A percentile compares a stretch with the other conserved stretches of the same genome.
phyloP scores from a whole-genome alignment of 2,113 vertebrate genomes.

The Malurus cyaneus region DNA sequence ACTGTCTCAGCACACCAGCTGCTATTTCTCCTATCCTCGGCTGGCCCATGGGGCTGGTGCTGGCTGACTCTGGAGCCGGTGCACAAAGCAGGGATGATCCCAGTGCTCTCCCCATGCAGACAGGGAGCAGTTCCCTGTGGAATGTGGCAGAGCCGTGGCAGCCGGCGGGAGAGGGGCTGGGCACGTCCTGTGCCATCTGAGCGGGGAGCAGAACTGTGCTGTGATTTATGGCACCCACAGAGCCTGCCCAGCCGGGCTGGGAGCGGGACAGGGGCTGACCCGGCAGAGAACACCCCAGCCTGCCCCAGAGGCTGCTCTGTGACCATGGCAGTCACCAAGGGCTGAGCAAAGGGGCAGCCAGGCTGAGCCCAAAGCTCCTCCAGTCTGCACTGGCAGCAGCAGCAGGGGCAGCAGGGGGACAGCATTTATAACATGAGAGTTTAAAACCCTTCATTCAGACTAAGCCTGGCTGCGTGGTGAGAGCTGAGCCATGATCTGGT shows the following conservation, averaged over 20 bases:
- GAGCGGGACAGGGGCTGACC: no score
- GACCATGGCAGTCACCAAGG: neutral
- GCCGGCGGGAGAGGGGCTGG: neutral
- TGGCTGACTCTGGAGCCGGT: conserved; percentile 10
- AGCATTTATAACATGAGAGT: neutral
- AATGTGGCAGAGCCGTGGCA: conserved; percentile 47
- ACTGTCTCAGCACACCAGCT: neutral
- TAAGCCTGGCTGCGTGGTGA: neutral
- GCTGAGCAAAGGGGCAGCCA: neutral
- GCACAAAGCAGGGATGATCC: neutral
- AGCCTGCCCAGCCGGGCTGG: neutral
- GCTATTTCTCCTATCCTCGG: conserved; percentile 18
- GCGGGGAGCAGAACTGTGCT: accelerated
- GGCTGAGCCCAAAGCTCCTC: neutral
- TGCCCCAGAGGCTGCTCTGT: neutral
- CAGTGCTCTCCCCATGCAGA: neutral
- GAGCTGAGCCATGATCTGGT: neutral
- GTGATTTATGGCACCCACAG: neutral
- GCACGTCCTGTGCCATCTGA: neutral
- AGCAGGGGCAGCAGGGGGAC: neutral
- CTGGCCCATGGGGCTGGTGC: neutral
- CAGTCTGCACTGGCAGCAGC: neutral
- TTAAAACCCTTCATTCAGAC: neutral
- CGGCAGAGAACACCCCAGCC: neutral
- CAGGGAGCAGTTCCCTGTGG: conserved; percentile 11